These are phyloP conservation scores for Saguinus midas DNA, from an alignment of 2,113 vertebrate species.

Conservation along the genomic window DNA sequence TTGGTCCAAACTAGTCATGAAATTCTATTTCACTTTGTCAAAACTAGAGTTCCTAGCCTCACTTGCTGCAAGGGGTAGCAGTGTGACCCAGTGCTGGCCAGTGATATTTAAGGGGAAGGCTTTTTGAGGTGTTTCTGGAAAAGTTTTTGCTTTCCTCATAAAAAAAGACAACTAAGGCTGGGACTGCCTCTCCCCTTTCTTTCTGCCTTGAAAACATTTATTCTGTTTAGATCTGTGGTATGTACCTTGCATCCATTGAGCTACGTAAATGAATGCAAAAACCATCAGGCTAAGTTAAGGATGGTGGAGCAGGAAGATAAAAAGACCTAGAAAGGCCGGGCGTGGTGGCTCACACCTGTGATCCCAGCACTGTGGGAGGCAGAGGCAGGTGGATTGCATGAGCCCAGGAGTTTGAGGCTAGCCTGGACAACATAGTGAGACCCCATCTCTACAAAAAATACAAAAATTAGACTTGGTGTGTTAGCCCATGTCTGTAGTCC, in stretches of 20 bases:
- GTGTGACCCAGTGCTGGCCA: background rate
- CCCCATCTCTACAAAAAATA: too few relatives aligned
- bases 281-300: background rate
- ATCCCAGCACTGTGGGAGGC: too few relatives aligned
- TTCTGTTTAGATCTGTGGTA: background rate
- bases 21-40: background rate
- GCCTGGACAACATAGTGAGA: too few relatives aligned
- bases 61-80: background rate
- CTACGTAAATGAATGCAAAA: background rate
- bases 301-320: background rate
- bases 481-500: too few relatives aligned
- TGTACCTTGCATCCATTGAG: background rate
- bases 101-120: background rate
- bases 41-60: background rate
- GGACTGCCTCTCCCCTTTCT: background rate
- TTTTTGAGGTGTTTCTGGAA: background rate
- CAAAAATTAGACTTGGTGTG: too few relatives aligned
- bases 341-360: too few relatives aligned
- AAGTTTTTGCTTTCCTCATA: background rate
- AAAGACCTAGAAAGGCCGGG: background rate
- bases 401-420: too few relatives aligned
- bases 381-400: too few relatives aligned
- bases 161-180: background rate
- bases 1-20: background rate
- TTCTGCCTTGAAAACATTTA: background rate